A percentile compares a stretch with the other conserved stretches of the same genome.
These are phyloP conservation scores for Colletes latitarsis DNA, from an alignment of 1,140 invertebrate genomes.

Conservation along the genomic window DNA sequence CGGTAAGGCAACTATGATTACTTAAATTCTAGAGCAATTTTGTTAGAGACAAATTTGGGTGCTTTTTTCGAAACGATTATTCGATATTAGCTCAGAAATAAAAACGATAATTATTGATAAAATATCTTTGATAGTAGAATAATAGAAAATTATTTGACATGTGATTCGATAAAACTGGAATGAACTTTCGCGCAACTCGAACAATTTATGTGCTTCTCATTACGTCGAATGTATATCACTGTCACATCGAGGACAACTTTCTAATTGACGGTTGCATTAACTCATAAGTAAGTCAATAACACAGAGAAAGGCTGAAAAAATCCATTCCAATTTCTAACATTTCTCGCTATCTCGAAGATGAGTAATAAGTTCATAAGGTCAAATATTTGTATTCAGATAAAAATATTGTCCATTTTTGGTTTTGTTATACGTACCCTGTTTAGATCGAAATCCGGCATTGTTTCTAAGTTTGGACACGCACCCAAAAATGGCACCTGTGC, in stretches of 20 bases:
- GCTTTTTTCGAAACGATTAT: too few species aligned
- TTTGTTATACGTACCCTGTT: constrained; percentile 78
- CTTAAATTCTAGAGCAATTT: background rate
- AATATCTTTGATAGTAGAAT: too few species aligned
- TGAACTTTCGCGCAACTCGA: background rate
- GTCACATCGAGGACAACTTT: constrained; percentile 51
- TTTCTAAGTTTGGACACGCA: constrained; percentile 84
- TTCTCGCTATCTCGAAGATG: background rate
- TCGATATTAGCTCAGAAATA: too few species aligned
- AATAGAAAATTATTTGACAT: too few species aligned
- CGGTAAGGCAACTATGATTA: background rate
- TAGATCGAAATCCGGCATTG: constrained; percentile 83
- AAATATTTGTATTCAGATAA: too few species aligned
- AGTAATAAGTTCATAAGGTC: background rate
- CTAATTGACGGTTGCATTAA: constrained; percentile 41
- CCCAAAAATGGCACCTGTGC: constrained; percentile 86
- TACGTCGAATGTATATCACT: constrained; percentile 27
- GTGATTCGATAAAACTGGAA: too few species aligned
- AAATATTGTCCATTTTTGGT: too few species aligned
- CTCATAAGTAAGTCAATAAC: constrained; percentile 47
- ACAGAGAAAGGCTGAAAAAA: constrained; percentile 5
- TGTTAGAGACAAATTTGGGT: background rate
- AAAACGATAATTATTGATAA: too few species aligned
- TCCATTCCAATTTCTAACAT: constrained; percentile 10
- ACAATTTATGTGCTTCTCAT: background rate